Conservation (phyloP, 2,797 vertebrate genomes). For the Cirrhinus molitorella region DNA sequence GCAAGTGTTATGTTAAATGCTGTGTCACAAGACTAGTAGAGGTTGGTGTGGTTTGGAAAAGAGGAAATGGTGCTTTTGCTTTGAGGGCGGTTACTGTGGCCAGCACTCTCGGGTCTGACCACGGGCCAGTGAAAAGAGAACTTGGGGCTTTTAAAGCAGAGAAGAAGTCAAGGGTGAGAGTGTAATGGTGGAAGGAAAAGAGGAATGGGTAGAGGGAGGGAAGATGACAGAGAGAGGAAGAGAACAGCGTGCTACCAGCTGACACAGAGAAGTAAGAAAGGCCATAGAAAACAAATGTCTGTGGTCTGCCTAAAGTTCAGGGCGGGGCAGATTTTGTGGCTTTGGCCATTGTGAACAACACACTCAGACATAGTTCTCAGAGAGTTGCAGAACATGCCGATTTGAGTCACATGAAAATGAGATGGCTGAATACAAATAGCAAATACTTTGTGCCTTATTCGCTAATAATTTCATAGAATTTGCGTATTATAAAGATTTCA, state of each 20-base stretch:
- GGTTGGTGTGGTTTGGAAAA: constrained; percentile 62
- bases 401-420: constrained; percentile 5
- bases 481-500: background rate
- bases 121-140: constrained; percentile 59
- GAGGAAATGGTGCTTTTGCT: constrained; percentile 66
- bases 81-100: constrained; percentile 54
- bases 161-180: constrained; percentile 16
- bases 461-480: background rate
- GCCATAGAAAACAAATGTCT: constrained; percentile 20
- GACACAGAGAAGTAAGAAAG: background rate
- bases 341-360: constrained; percentile 45
- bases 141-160: constrained; percentile 55
- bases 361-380: constrained; percentile 21
- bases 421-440: background rate
- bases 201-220: constrained; percentile 4
- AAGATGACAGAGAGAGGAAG: background rate
- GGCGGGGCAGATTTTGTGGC: background rate
- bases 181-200: constrained; percentile 9
- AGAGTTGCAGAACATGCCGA: background rate
- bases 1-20: constrained; percentile 54
- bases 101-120: constrained; percentile 56
- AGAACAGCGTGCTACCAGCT: background rate
- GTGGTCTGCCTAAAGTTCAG: constrained; percentile 33
- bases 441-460: background rate
- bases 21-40: constrained; percentile 49